Evolutionary conservation across 2,888 invertebrate genomes (phyloP).

Genomic region (Netelia inedita): DNA sequence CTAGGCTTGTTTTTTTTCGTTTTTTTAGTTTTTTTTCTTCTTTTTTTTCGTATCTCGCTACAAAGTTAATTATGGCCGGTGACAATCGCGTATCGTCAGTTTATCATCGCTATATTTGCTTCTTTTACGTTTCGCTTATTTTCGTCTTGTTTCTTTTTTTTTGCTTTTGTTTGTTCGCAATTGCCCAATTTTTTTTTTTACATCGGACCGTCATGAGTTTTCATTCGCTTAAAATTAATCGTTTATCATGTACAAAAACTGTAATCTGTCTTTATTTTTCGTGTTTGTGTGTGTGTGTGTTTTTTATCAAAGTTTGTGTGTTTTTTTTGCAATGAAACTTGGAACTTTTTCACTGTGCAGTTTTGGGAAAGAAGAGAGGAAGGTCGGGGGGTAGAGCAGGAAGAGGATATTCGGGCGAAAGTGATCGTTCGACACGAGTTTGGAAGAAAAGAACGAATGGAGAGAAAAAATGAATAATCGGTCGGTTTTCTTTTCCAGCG

Average conservation of each 20-base stretch:
- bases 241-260: constrained; percentile 68
- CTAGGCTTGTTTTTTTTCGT: constrained; percentile 45
- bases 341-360: constrained; percentile 56
- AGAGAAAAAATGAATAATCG: constrained; percentile 31
- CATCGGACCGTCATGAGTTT: constrained; percentile 44
- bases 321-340: constrained; percentile 66
- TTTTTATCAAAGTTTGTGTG: constrained; percentile 62
- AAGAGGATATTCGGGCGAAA: no score
- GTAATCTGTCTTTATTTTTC: not conserved
- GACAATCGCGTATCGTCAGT: constrained; percentile 51
- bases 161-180: not conserved
- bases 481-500: constrained; percentile 49
- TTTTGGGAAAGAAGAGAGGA: constrained; percentile 17
- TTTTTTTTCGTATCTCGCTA: constrained; percentile 45
- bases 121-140: constrained; percentile 6
- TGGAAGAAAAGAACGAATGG: constrained; percentile 29
- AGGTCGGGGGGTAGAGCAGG: no score
- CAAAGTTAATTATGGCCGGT: constrained; percentile 56
- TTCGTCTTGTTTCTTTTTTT: constrained; percentile 16
- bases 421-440: constrained; percentile 5
- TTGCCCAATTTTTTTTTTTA: constrained; percentile 21
- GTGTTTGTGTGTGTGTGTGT: no score
- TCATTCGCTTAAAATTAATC: constrained; percentile 60
- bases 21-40: not conserved
- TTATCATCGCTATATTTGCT: constrained; percentile 29